phyloP scores from a whole-genome alignment of 2,113 vertebrate genomes.

The Herpailurus yagouaroundi region DNA sequence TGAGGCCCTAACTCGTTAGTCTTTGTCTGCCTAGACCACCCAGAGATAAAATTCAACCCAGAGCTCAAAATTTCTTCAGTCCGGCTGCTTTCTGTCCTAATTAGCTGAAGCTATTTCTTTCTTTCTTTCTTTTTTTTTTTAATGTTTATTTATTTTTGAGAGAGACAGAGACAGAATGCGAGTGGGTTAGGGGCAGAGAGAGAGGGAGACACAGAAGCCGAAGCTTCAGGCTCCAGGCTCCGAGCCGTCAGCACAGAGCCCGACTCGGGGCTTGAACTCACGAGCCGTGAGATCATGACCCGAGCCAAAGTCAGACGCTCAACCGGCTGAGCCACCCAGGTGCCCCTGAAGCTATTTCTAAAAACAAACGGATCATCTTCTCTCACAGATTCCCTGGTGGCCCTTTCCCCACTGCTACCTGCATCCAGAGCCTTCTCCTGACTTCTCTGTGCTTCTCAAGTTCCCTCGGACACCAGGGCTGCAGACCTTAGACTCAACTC shows the following conservation, averaged over 20 bases:
- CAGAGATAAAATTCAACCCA: constrained; percentile 48
- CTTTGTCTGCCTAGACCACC: constrained; percentile 36
- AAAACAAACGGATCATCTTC: constrained; percentile 59
- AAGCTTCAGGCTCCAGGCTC: too few relatives aligned
- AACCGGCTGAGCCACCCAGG: too few relatives aligned
- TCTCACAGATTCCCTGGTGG: not conserved
- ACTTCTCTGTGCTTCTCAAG: not conserved
- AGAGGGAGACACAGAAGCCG: too few relatives aligned
- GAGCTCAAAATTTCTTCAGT: constrained; percentile 51
- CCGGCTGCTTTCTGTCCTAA: constrained; percentile 64
- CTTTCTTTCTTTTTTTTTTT: too few relatives aligned
- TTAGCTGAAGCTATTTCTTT: constrained; percentile 63
- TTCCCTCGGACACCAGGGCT: not conserved
- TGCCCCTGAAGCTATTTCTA: constrained; percentile 41
- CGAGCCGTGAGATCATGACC: too few relatives aligned
- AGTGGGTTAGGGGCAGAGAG: too few relatives aligned
- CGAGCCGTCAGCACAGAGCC: too few relatives aligned
- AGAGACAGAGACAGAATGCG: too few relatives aligned
- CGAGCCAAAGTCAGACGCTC: too few relatives aligned
- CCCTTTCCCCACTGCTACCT: not conserved
- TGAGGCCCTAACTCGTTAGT: not conserved
- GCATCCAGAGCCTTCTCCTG: not conserved
- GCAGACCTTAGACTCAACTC: not conserved
- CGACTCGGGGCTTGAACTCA: too few relatives aligned
- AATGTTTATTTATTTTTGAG: too few relatives aligned